phyloP scores from a whole-genome alignment of 2,888 invertebrate genomes.

The Muscina levida region DNA sequence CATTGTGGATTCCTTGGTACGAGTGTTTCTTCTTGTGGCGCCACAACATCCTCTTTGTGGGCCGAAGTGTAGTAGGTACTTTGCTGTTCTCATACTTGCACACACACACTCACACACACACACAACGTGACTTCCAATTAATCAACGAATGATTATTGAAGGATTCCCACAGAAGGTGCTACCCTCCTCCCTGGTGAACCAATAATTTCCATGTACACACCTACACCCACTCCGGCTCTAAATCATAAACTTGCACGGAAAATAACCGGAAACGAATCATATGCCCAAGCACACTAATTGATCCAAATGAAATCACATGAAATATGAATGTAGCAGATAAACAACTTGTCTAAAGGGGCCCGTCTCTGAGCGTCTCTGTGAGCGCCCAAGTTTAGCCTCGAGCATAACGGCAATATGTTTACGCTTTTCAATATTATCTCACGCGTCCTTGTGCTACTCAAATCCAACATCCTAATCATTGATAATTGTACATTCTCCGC shows the following conservation, averaged over 20 bases:
- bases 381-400: background rate
- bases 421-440: conserved; percentile 31
- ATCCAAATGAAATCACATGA: conserved; percentile 60
- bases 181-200: background rate
- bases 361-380: background rate
- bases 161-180: background rate
- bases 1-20: background rate
- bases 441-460: background rate
- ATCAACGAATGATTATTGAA: conserved; percentile 34
- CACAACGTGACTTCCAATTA: background rate
- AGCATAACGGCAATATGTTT: conserved; percentile 46
- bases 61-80: conserved; percentile 49
- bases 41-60: conserved; percentile 65
- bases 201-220: background rate
- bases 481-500: conserved; percentile 40
- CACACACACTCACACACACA: conserved; percentile 2
- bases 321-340: conserved; percentile 26
- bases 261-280: conserved; percentile 56
- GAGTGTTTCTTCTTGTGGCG: conserved; percentile 55
- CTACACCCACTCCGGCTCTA: too few relatives aligned
- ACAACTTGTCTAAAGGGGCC: conserved; percentile 14
- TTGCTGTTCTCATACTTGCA: too few relatives aligned
- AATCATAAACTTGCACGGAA: background rate
- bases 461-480: conserved; percentile 32
- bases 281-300: conserved; percentile 62